Percentiles rank a stretch among this genome's conserved stretches.
Evolutionary conservation across 2,113 vertebrate species (phyloP).

Genomic region (Mustelus asterias): DNA sequence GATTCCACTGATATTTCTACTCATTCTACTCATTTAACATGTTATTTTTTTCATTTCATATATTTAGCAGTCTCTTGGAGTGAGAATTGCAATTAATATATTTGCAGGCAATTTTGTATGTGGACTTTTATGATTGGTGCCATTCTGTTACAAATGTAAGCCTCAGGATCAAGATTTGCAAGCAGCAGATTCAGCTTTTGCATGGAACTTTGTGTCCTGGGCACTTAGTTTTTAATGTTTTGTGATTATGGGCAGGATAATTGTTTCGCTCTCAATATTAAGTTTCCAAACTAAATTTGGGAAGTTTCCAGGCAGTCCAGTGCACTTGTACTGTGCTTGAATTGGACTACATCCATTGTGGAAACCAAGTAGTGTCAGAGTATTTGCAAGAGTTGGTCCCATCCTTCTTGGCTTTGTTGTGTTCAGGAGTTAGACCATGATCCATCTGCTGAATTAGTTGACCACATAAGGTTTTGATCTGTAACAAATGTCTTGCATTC

Average conservation of each 20-base stretch:
- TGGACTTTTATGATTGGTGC: not conserved
- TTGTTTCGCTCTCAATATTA: not conserved
- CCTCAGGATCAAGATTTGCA: not conserved
- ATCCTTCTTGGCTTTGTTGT: not conserved
- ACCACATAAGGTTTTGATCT: not conserved
- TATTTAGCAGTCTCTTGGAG: not conserved
- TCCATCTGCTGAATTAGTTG: not conserved
- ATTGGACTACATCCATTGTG: constrained; percentile 39
- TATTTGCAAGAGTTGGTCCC: not conserved
- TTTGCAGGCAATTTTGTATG: not conserved
- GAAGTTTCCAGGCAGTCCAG: constrained; percentile 40
- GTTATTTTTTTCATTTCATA: not conserved
- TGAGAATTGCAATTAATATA: not conserved
- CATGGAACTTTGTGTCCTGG: not conserved
- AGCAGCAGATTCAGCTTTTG: not conserved
- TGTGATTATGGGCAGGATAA: not conserved
- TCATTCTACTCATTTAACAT: not conserved
- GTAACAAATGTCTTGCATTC: not conserved
- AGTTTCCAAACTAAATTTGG: not conserved
- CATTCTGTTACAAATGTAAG: not conserved
- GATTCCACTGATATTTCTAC: too few relatives aligned
- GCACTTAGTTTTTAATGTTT: not conserved
- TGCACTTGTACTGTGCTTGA: constrained; percentile 37
- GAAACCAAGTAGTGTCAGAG: not conserved
- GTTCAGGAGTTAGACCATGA: too few relatives aligned